phyloP scores from a whole-genome alignment of 2,797 vertebrate genomes.

The Oophaga sylvatica region DNA sequence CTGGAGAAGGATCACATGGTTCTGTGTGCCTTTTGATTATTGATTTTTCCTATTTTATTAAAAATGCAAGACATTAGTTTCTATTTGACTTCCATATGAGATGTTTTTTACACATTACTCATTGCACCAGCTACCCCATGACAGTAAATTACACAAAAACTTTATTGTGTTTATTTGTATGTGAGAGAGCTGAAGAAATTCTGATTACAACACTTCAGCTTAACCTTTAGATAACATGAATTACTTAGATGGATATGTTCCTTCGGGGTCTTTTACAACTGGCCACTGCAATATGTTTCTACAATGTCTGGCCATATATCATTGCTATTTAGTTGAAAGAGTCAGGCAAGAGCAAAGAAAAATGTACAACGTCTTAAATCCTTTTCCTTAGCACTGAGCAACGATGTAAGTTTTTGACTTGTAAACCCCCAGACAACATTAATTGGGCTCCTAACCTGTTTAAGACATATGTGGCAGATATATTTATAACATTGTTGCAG shows the following conservation, averaged over 20 bases:
- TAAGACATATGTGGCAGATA: slow-evolving; percentile 13
- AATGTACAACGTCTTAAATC: slow-evolving; percentile 33
- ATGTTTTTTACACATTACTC: background rate
- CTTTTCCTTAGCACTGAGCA: slow-evolving; percentile 24
- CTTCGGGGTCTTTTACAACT: slow-evolving; percentile 52
- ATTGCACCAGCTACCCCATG: slow-evolving; percentile 1
- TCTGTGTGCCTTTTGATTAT: background rate
- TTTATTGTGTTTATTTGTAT: slow-evolving; percentile 36
- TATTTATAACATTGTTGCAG: slow-evolving; percentile 18
- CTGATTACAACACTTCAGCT: slow-evolving; percentile 45
- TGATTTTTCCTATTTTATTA: background rate
- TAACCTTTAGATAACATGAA: slow-evolving; percentile 52
- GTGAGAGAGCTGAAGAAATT: slow-evolving; percentile 28
- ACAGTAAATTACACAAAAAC: slow-evolving; percentile 10
- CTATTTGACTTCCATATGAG: background rate
- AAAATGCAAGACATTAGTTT: background rate
- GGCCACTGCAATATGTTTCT: slow-evolving; percentile 53
- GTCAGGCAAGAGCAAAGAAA: slow-evolving; percentile 31
- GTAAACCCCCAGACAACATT: background rate
- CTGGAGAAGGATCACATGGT: background rate
- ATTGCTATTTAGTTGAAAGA: slow-evolving; percentile 33
- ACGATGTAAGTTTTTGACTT: slow-evolving; percentile 26
- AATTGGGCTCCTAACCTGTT: slow-evolving; percentile 11
- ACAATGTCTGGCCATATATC: slow-evolving; percentile 47
- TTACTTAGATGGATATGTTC: slow-evolving; percentile 53